Conservation (phyloP, 2,888 invertebrate species). For the Zhengitettix transpicula region DNA sequence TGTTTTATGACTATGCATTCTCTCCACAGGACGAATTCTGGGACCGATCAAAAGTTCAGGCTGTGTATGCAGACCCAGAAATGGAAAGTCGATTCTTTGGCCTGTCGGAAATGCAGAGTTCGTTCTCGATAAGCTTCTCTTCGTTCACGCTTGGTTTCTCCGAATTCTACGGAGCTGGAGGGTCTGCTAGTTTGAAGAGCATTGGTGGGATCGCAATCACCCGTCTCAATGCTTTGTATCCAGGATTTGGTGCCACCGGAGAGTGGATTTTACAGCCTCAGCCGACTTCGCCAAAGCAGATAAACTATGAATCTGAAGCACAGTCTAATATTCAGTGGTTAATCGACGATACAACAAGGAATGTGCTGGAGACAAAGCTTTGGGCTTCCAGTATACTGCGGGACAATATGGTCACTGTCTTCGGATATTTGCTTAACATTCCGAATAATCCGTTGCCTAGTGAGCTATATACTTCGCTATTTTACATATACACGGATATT, state of each 20-base stretch:
- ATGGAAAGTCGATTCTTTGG: no score
- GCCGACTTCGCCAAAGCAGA: no score
- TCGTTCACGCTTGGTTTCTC: neutral
- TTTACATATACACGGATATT: slow-evolving; percentile 15
- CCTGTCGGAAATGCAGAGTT: neutral
- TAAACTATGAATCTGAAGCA: no score
- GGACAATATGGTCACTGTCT: slow-evolving; percentile 16
- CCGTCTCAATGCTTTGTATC: neutral
- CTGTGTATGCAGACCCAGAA: no score
- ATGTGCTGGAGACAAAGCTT: neutral
- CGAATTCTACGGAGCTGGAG: neutral
- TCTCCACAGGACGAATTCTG: no score
- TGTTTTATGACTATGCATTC: no score
- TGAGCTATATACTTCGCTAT: slow-evolving; percentile 14
- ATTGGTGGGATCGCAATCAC: no score
- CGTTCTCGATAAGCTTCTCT: neutral
- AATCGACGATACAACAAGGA: no score
- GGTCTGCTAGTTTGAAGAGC: neutral
- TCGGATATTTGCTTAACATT: slow-evolving; percentile 17
- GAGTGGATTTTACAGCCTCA: neutral
- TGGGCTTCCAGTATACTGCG: slow-evolving; percentile 14
- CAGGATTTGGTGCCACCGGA: neutral
- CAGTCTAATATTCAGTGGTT: no score
- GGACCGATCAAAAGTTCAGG: no score
- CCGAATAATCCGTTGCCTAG: slow-evolving; percentile 12